Conservation (phyloP, 2,113 vertebrate genomes). For the Sterna hirundo region DNA sequence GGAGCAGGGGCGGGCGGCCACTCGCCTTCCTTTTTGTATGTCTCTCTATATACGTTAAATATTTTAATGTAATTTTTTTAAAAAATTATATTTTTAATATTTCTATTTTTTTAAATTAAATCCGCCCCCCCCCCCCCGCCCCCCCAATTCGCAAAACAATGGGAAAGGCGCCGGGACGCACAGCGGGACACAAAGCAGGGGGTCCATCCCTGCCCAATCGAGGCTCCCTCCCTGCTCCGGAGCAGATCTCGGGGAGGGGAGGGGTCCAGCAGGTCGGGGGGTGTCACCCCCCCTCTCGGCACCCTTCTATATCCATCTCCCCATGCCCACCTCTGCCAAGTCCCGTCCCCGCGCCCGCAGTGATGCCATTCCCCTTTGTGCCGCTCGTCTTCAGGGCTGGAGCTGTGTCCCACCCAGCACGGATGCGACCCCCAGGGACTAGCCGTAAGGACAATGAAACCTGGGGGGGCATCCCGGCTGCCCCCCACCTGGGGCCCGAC, state of each 20-base stretch:
- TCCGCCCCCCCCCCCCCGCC: fast-evolving
- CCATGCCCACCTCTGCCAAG: not conserved
- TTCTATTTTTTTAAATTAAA: not conserved
- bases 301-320: not conserved
- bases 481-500: not conserved
- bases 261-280: not conserved
- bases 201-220: not conserved
- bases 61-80: not conserved
- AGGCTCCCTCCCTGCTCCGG: fast-evolving
- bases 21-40: not conserved
- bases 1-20: not conserved
- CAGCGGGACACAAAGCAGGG: not conserved
- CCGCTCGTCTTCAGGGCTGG: not conserved
- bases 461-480: not conserved
- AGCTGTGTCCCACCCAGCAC: not conserved
- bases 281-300: not conserved
- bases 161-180: not conserved
- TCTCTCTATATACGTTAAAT: not conserved
- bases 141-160: not conserved
- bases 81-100: not conserved
- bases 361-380: not conserved
- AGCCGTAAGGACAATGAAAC: not conserved
- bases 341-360: not conserved
- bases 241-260: not conserved
- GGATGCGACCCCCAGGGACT: not conserved